Conservation (phyloP, 2,888 invertebrate species). For the Automeris io region DNA sequence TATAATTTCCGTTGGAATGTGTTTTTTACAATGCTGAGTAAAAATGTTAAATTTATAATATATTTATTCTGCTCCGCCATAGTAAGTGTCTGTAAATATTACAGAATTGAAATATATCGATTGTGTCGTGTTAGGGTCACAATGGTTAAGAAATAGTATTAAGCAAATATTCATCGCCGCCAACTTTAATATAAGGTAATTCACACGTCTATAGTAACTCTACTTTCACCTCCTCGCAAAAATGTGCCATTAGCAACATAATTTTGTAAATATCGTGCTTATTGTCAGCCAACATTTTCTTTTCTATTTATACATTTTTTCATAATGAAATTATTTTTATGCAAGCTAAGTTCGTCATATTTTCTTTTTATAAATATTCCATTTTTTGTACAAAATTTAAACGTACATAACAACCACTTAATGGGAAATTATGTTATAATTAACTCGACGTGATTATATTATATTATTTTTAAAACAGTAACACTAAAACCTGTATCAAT, state of each 20-base stretch:
- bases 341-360: not conserved
- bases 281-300: not conserved
- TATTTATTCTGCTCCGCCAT: too few species aligned
- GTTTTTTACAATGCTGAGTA: too few species aligned
- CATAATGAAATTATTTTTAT: not conserved
- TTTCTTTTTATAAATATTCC: too few species aligned
- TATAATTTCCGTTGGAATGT: too few species aligned
- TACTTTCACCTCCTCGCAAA: not conserved
- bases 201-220: not conserved
- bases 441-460: not conserved
- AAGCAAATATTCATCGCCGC: too few species aligned
- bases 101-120: too few species aligned
- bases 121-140: too few species aligned
- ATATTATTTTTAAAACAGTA: not conserved
- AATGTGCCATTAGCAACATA: not conserved
- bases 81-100: too few species aligned
- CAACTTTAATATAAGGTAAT: too few species aligned
- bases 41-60: too few species aligned
- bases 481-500: too few species aligned
- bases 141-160: too few species aligned
- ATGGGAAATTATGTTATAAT: not conserved
- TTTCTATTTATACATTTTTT: not conserved
- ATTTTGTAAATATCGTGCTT: not conserved
- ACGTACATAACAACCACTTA: not conserved
- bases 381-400: not conserved